A percentile compares a stretch with the other conserved stretches of the same genome.
These are phyloP conservation scores for Rhabdophis nuchalis DNA, from an alignment of 2,797 vertebrate genomes.

Conservation along the genomic window DNA sequence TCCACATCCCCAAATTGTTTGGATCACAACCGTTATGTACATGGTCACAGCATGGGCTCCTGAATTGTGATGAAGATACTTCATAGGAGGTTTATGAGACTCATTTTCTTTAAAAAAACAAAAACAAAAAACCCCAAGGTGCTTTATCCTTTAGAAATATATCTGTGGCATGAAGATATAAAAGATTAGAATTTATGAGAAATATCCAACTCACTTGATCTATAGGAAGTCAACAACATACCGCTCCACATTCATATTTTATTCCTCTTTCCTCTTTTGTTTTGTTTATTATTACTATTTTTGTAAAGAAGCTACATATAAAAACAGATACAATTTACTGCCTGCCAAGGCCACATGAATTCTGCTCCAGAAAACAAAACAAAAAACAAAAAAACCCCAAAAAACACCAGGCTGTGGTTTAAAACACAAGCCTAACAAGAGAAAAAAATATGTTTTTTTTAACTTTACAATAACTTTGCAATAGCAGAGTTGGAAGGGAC, in stretches of 20 bases:
- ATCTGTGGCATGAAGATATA: background rate
- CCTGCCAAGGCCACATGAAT: background rate
- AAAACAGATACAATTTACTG: slow-evolving; percentile 27
- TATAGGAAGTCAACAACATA: slow-evolving; percentile 26
- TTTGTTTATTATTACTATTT: background rate
- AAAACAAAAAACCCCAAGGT: background rate
- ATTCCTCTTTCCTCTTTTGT: background rate
- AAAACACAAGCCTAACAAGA: background rate
- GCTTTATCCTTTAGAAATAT: slow-evolving; percentile 12
- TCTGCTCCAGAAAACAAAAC: background rate
- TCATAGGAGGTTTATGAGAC: background rate
- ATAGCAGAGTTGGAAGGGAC: too few relatives aligned
- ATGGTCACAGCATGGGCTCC: background rate
- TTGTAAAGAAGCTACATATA: background rate
- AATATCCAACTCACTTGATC: slow-evolving; percentile 13
- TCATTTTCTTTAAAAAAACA: background rate
- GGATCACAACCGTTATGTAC: background rate
- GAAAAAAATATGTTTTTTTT: background rate
- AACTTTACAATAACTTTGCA: too few relatives aligned
- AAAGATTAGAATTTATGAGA: slow-evolving; percentile 17
- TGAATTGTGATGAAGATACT: background rate
- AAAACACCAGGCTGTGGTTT: background rate
- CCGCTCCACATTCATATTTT: slow-evolving; percentile 6
- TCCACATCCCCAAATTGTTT: background rate
- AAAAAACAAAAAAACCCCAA: background rate